phyloP scores from a whole-genome alignment of 2,888 invertebrate species.

The Perithous albicinctus region DNA sequence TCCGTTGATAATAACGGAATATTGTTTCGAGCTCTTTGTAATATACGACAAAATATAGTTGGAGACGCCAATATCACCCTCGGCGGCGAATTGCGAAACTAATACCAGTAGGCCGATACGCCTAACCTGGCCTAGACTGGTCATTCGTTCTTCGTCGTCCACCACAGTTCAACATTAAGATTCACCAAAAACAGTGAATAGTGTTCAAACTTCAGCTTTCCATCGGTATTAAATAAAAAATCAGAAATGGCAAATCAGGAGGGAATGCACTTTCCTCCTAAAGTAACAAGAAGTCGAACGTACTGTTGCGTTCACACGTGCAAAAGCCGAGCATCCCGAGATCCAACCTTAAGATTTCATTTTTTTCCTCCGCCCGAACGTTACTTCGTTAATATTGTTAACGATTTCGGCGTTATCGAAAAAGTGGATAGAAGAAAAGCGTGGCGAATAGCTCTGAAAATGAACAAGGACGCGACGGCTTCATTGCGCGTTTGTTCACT shows the following conservation, averaged over 20 bases:
- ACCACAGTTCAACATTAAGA: background rate
- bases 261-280: background rate
- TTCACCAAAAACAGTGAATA: background rate
- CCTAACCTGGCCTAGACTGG: no score
- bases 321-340: background rate
- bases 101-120: background rate
- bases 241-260: background rate
- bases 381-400: constrained; percentile 18
- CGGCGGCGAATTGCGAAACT: background rate
- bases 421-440: constrained; percentile 41
- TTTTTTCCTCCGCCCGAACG: constrained; percentile 22
- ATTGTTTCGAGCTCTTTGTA: background rate
- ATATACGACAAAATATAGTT: background rate
- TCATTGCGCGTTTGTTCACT: constrained; percentile 47
- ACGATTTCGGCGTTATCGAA: constrained; percentile 24
- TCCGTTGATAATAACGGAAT: background rate
- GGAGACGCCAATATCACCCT: background rate
- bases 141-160: background rate
- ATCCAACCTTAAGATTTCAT: constrained; percentile 41
- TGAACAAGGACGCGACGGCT: constrained; percentile 6
- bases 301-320: constrained; percentile 9
- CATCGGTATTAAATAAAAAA: background rate
- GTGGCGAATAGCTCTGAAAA: constrained; percentile 43
- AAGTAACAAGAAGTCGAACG: background rate
- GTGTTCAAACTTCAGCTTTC: background rate